Evolutionary conservation across 2,888 invertebrate species (phyloP).

Genomic region (Brachyptera risi): DNA sequence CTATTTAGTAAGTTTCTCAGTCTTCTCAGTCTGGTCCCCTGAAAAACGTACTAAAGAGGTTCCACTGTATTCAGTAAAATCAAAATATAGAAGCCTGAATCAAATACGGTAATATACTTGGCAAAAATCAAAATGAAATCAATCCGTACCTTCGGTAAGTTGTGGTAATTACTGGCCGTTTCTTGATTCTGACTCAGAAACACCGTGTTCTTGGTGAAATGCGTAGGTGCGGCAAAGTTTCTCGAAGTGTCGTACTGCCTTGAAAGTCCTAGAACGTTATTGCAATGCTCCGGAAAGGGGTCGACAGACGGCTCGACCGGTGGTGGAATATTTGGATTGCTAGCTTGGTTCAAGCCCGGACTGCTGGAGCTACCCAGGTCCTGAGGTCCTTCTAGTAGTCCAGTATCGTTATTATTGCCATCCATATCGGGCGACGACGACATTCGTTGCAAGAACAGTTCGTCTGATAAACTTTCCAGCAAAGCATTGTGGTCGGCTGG

Average conservation of each 20-base stretch:
- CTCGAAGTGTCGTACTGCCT: constrained; percentile 34
- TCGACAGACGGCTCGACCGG: constrained; percentile 64
- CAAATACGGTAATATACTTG: not conserved
- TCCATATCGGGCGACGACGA: constrained; percentile 41
- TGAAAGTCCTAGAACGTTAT: constrained; percentile 31
- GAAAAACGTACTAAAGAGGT: too few species aligned
- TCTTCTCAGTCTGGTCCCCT: too few species aligned
- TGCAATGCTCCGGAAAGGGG: constrained; percentile 66
- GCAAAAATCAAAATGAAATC: not conserved
- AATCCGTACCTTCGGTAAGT: constrained; percentile 25
- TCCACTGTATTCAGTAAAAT: too few species aligned
- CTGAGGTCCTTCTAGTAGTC: constrained; percentile 68
- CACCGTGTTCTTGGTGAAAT: constrained; percentile 31
- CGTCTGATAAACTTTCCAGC: constrained; percentile 74
- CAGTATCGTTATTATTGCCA: constrained; percentile 59
- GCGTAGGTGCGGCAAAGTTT: constrained; percentile 37
- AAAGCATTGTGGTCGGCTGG: constrained; percentile 69
- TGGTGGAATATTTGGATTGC: constrained; percentile 50
- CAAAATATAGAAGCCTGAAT: too few species aligned
- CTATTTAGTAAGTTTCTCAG: too few species aligned
- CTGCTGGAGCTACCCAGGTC: constrained; percentile 42
- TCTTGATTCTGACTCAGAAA: constrained; percentile 21
- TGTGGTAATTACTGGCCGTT: constrained; percentile 24
- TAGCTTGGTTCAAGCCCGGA: constrained; percentile 46
- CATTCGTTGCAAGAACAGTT: constrained; percentile 70